These are phyloP conservation scores for Cantharis nigra DNA, from an alignment of 2,888 invertebrate genomes.

Conservation along the genomic window DNA sequence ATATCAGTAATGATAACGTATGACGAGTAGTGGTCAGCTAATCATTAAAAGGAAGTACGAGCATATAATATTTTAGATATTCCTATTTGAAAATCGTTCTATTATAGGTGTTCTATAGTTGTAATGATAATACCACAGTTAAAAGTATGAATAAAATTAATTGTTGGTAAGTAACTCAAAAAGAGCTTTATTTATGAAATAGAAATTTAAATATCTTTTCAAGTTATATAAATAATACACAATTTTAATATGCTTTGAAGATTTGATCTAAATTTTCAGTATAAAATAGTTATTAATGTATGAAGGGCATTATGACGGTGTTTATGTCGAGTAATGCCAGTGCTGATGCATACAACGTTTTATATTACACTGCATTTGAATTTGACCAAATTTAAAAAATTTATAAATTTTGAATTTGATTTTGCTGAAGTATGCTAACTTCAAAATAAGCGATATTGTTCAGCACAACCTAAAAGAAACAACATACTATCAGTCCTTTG, in stretches of 20 bases:
- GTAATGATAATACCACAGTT: not conserved
- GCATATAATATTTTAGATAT: not conserved
- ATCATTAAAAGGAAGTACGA: slow-evolving; percentile 11
- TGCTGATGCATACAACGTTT: no score
- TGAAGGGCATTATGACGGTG: no score
- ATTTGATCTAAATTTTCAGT: not conserved
- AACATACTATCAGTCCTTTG: no score
- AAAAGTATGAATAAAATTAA: not conserved
- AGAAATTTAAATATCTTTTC: not conserved
- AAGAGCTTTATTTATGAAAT: not conserved
- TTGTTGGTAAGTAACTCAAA: not conserved
- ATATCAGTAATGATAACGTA: slow-evolving; percentile 4
- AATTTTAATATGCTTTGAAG: not conserved
- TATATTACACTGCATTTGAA: no score
- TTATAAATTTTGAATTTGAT: no score
- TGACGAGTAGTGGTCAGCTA: slow-evolving; percentile 37
- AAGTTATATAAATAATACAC: not conserved
- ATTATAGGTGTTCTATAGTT: not conserved
- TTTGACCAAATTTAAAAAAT: no score
- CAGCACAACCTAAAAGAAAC: no score
- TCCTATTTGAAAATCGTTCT: not conserved
- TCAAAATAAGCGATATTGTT: no score
- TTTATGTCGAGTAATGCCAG: no score
- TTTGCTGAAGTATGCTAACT: no score
- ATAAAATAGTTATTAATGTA: no score